Conservation (phyloP, 1,140 invertebrate genomes). For the Holcopasites calliopsidis region DNA sequence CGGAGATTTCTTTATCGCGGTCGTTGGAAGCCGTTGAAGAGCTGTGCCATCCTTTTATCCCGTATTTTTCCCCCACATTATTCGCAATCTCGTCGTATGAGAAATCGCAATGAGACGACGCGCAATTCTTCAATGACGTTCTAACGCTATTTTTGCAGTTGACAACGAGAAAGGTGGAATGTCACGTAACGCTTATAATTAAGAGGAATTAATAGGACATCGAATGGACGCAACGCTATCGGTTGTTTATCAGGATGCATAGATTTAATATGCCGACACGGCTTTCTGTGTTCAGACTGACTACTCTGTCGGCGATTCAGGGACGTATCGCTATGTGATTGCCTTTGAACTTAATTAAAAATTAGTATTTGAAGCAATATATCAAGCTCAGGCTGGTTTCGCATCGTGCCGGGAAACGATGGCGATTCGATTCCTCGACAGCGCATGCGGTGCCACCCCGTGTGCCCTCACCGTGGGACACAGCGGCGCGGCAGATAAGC, state of each 20-base stretch:
- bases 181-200: background rate
- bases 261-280: background rate
- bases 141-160: background rate
- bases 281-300: background rate
- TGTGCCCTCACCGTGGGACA: background rate
- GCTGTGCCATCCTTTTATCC: background rate
- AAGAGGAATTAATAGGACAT: background rate
- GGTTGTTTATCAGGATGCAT: background rate
- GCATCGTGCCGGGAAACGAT: too few species aligned
- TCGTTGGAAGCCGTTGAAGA: too few species aligned
- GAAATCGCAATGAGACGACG: background rate
- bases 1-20: constrained; percentile 24
- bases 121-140: background rate
- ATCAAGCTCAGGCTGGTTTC: too few species aligned
- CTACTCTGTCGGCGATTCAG: background rate
- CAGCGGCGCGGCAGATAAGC: constrained; percentile 14
- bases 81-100: background rate
- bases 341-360: too few species aligned
- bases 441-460: background rate
- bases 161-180: background rate
- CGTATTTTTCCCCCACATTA: background rate
- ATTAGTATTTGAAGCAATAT: too few species aligned
- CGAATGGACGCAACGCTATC: background rate
- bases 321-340: background rate
- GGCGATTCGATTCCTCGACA: background rate